Evolutionary conservation across 2,113 vertebrate genomes (phyloP).

Genomic region (Peromyscus maniculatus): DNA sequence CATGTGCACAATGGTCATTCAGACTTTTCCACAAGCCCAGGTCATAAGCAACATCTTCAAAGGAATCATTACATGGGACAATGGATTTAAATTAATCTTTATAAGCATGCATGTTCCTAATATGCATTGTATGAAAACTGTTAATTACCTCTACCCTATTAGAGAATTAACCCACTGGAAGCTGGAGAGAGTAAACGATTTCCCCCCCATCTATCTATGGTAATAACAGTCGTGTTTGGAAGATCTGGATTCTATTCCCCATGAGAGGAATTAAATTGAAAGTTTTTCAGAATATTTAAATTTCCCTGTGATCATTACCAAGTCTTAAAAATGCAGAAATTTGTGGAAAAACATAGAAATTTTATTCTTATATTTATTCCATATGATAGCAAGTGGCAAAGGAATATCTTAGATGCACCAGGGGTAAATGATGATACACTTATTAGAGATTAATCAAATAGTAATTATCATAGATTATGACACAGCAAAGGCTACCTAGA

Average conservation of each 20-base stretch:
- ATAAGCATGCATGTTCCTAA: background rate
- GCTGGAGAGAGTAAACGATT: background rate
- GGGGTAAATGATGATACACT: background rate
- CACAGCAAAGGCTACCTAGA: too few relatives aligned
- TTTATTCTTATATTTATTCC: too few relatives aligned
- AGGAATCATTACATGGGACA: background rate
- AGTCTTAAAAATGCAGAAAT: too few relatives aligned
- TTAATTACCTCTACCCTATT: background rate
- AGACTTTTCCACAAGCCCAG: background rate
- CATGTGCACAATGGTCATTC: background rate
- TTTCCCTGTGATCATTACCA: rapidly evolving
- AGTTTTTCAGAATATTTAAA: background rate
- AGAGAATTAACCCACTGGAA: background rate
- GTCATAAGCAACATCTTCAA: background rate
- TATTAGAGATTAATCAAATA: background rate
- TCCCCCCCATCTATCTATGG: too few relatives aligned
- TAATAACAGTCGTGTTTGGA: background rate
- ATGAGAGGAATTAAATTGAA: background rate
- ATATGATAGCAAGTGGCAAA: background rate
- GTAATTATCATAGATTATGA: too few relatives aligned
- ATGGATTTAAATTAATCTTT: background rate
- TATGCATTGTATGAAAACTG: background rate
- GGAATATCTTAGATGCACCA: background rate
- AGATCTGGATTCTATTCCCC: background rate
- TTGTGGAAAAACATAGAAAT: too few relatives aligned